Conservation (phyloP, 2,113 vertebrate genomes). For the Carassius auratus region DNA sequence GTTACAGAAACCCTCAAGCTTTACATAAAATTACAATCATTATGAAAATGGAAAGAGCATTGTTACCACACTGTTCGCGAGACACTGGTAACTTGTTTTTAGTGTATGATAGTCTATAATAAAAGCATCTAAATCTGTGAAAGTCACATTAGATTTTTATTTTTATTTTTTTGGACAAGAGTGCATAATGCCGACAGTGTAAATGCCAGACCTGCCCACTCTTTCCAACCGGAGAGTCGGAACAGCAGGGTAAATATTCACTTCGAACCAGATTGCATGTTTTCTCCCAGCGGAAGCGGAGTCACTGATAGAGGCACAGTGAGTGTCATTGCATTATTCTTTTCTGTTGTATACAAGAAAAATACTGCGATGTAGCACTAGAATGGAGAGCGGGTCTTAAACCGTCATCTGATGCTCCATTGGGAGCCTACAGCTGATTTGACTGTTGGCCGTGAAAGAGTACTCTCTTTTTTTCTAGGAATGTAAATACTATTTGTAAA, state of each 20-base stretch:
- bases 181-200: constrained; percentile 39
- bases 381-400: background rate
- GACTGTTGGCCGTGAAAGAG: background rate
- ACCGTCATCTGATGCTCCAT: background rate
- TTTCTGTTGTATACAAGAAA: constrained; percentile 6
- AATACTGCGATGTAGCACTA: background rate
- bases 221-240: background rate
- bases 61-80: background rate
- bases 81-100: background rate
- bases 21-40: background rate
- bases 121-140: constrained; percentile 7
- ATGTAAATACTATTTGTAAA: background rate
- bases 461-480: background rate
- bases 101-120: constrained; percentile 19
- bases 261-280: constrained; percentile 10
- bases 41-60: background rate
- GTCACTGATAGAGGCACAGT: constrained; percentile 24
- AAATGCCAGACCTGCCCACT: constrained; percentile 51
- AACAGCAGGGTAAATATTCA: constrained; percentile 50
- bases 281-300: constrained; percentile 28
- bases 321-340: constrained; percentile 38
- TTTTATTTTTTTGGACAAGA: background rate
- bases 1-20: background rate
- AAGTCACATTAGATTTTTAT: background rate
- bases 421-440: background rate